Conservation (phyloP, 2,797 vertebrate species). For the Phylloscopus collybita region DNA sequence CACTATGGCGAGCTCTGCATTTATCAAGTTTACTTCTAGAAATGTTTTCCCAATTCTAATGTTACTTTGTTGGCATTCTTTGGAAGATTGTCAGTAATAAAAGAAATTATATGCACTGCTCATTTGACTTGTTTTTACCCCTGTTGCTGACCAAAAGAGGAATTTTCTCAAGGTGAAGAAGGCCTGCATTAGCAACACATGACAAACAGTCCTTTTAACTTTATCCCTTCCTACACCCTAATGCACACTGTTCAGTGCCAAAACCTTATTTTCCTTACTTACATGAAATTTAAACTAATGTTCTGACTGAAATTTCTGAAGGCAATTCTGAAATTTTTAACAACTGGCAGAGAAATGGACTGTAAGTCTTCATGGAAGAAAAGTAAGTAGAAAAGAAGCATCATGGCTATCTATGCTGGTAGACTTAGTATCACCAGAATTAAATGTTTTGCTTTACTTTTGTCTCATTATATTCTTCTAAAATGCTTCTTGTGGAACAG, state of each 20-base stretch:
- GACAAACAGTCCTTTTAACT: neutral
- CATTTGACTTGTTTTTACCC: neutral
- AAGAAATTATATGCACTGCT: neutral
- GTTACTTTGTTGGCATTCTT: neutral
- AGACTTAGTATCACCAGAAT: neutral
- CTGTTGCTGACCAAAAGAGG: neutral
- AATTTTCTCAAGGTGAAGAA: neutral
- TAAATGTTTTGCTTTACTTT: neutral
- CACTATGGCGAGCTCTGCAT: neutral
- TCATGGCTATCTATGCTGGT: neutral
- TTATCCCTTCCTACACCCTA: fast-evolving
- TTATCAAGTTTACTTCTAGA: neutral
- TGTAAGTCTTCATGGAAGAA: neutral
- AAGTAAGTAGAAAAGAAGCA: neutral
- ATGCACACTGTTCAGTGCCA: neutral
- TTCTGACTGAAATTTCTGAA: neutral
- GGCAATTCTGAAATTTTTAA: neutral
- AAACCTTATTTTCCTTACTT: neutral
- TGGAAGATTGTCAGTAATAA: neutral
- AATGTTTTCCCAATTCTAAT: neutral
- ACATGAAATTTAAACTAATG: neutral
- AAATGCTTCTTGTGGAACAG: neutral
- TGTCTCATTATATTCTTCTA: neutral
- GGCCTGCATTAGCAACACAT: neutral
- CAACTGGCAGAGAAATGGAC: neutral